Evolutionary conservation across 2,888 invertebrate species (phyloP), one percentile per base, ranked within the genome.

Genomic region (Acheta domesticus): DNA sequence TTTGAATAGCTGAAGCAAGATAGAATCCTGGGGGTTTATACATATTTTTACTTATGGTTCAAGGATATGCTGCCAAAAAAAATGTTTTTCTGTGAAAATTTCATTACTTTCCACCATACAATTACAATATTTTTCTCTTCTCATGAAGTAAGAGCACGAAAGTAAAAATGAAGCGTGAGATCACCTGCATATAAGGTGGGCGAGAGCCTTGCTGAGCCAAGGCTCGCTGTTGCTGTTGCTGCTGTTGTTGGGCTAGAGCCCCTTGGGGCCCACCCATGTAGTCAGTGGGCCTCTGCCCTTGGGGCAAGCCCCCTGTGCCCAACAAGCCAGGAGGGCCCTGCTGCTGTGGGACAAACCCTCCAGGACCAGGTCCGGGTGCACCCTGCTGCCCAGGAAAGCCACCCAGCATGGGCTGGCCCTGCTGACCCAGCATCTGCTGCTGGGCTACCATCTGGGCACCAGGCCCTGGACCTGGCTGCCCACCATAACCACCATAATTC

Each of bases 171-270:
- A 36, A 36, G 36, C 8, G 0, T 8, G 36, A 36, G 36, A 36
- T 80, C 82, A 91, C 91, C 88, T 93, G 93, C 88, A 93, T 91
- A 83, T 93, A 93, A 73, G 91, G 91, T 2, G 92, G 91, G 73
- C 92, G 87, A 1, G 90, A 87, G 80, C 88, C 89, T 83, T 91
- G 91, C 84, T 91, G 88, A 90, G 89, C 82, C 90, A 90, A 76
- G 85, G 86, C 49, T 89, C 89, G 84, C 85, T 91, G 88, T 83
- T 91, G 89, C 82, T 90, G 91, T 77, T 86, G 86, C 83, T 91
- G 89, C 82, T 90, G 91, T 77, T 86, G 86, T 14, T 77, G 49
- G 21, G 78, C 79, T 78, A 80, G 77, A 8, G 77, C 79, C 11
- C 79, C 74, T 16, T 80, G 80, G 8, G 81, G 80, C 19, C 78